Evolutionary conservation across 2,888 invertebrate species (phyloP).

Genomic region (Diaprepes abbreviatus): DNA sequence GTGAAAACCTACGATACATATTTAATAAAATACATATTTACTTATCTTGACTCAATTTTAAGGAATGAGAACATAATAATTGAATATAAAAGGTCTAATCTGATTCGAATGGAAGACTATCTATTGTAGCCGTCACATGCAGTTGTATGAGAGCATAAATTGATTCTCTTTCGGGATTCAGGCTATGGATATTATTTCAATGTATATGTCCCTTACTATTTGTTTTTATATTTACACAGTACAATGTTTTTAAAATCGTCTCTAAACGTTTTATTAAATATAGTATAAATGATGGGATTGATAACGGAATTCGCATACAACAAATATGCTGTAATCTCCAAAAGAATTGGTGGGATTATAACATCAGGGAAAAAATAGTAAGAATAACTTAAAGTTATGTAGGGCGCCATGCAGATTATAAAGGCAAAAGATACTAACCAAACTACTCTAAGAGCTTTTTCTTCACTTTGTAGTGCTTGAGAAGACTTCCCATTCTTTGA

Average conservation of each 20-base stretch:
- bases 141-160: no score
- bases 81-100: no score
- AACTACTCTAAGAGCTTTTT: constrained; percentile 16
- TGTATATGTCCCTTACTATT: no score
- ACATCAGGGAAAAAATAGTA: not conserved
- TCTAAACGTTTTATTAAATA: constrained; percentile 31
- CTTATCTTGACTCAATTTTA: no score
- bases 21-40: no score
- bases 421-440: constrained; percentile 25
- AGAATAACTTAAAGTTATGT: not conserved
- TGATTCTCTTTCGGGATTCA: no score
- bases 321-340: not conserved
- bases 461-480: not conserved
- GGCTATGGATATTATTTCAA: no score
- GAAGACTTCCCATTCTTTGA: not conserved
- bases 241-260: constrained; percentile 14
- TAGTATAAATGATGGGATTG: constrained; percentile 28
- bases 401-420: constrained; percentile 6
- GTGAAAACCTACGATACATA: no score
- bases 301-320: constrained; percentile 4
- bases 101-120: no score
- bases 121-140: no score
- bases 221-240: constrained; percentile 1
- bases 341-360: not conserved
- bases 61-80: no score